Conservation (phyloP, 2,113 vertebrate species). For the Tragelaphus strepsiceros region DNA sequence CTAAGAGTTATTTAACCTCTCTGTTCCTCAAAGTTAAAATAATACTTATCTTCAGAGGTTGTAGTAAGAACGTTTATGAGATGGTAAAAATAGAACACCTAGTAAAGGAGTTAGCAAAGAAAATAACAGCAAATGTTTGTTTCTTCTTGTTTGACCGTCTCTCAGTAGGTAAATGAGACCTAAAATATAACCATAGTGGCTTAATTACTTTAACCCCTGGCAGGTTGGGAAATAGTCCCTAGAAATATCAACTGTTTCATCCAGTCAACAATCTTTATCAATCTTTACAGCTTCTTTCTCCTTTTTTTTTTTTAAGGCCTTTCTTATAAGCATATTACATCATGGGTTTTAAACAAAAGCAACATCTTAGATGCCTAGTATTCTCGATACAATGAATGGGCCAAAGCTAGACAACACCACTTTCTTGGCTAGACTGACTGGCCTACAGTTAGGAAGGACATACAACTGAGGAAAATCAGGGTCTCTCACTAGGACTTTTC, state of each 20-base stretch:
- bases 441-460: not conserved
- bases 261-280: not conserved
- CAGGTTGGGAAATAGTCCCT: not conserved
- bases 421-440: not conserved
- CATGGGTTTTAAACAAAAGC: not conserved
- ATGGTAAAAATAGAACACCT: not conserved
- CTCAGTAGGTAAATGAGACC: not conserved
- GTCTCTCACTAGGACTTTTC: not conserved
- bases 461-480: not conserved
- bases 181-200: not conserved
- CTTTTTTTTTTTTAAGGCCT: not conserved
- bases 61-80: not conserved
- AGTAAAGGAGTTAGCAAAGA: not conserved
- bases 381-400: not conserved
- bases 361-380: not conserved
- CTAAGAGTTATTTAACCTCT: slow-evolving; percentile 8
- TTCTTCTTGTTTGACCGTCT: not conserved
- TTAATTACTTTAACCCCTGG: not conserved
- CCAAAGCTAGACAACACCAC: not conserved
- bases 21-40: not conserved
- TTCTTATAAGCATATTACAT: not conserved
- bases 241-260: not conserved
- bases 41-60: not conserved
- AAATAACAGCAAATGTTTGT: not conserved
- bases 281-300: not conserved